A percentile compares a stretch with the other conserved stretches of the same genome.
These are phyloP conservation scores for Mus caroli DNA, from an alignment of 2,797 vertebrate species.

Conservation along the genomic window DNA sequence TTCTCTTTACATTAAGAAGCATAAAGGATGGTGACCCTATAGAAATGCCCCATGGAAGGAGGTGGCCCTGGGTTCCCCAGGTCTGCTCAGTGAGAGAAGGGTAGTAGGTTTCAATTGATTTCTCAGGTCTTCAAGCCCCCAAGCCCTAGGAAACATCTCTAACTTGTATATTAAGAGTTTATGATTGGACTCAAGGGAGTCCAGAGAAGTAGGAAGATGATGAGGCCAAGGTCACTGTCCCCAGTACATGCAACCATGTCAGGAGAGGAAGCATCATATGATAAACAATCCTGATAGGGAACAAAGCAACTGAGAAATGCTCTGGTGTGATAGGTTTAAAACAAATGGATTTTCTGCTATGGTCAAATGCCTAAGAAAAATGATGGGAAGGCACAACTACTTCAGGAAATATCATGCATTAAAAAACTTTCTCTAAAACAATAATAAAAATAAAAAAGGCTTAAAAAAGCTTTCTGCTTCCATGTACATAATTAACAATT, in stretches of 20 bases:
- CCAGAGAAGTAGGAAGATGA: not conserved
- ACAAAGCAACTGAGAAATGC: not conserved
- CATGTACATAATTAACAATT: not conserved
- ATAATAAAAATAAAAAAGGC: too few relatives aligned
- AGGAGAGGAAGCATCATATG: not conserved
- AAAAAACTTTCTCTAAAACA: not conserved
- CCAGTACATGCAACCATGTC: not conserved
- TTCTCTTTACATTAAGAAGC: not conserved
- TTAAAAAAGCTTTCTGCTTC: not conserved
- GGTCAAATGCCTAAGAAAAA: slow-evolving; percentile 41
- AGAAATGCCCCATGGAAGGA: not conserved
- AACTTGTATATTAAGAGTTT: not conserved
- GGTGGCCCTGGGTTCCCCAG: not conserved
- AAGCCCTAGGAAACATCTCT: not conserved
- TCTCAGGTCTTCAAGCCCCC: not conserved
- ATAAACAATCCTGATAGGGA: not conserved
- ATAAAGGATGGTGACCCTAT: not conserved
- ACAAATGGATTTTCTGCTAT: not conserved
- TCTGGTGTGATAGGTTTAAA: not conserved
- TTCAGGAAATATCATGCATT: not conserved
- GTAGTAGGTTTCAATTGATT: not conserved
- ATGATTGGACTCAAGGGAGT: not conserved
- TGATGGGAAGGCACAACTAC: not conserved
- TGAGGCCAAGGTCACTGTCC: not conserved
- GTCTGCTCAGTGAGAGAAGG: not conserved